Base-by-base conservation (phyloP, 2,888 invertebrate genomes). In the Periphyllus acericola region DNA sequence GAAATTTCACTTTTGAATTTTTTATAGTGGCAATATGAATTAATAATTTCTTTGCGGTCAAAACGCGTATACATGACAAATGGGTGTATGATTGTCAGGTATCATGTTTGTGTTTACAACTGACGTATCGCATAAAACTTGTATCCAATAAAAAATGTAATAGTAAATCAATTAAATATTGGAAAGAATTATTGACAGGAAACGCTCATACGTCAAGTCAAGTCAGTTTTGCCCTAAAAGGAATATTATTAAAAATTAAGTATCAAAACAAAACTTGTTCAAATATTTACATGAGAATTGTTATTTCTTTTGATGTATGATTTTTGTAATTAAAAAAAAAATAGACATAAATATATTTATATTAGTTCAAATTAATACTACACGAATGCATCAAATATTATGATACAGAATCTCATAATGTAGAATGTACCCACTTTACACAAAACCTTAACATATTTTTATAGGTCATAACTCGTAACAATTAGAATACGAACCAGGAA, bases 1-100 rank as follows among this genome's bases (percentile, higher is more conserved):
- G 68, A 78, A 84, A 85, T 78, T 85, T 68, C n/a, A 52, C 46
- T 85, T 76, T 32, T 84, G 32, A 66, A 78, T 85, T 68, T 85
- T 78, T 34, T 78, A 85, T 78, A 25, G n/a, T 40, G 6, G 72
- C 83, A 25, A n/a, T 52, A 78, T 68, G 78, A 68, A 85, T 85
- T 85, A 85, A 78, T 85, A 85, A 85, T 85, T 68, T 19, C 6
- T 34, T 85, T 52, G 19, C 19, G 68, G 68, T 76, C 8, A 17
- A 11, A n/a, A 46, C n/a, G 14, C 60, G 34, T n/a, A 72, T 36
- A 60, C 29, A 60, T 25, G 34, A 68, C 3, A 8, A 66, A 68
- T 11, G 60, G 40, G 40, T 3, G 25, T n/a, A 17, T 36, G 6
- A 14, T 4, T 66, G 46, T 29, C 76, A 60, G 25, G 1, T 68